Conservation (phyloP, 2,113 vertebrate genomes). For the Bubo bubo region DNA sequence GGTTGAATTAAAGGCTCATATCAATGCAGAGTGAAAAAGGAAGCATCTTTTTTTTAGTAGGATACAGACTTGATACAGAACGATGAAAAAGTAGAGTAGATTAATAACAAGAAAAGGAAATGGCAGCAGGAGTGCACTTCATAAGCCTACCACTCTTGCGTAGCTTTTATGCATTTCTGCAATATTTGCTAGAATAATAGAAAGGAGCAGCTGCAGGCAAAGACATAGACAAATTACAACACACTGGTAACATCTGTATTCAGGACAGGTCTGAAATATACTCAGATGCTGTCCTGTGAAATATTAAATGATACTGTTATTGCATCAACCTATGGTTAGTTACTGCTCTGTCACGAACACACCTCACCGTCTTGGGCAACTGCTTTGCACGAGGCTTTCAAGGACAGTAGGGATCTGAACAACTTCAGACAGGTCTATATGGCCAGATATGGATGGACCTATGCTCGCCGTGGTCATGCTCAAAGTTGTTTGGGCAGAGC, state of each 20-base stretch:
- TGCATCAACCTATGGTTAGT: not conserved
- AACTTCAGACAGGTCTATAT: not conserved
- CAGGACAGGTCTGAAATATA: not conserved
- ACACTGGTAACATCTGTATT: not conserved
- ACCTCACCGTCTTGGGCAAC: not conserved
- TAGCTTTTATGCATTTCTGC: conserved; percentile 6
- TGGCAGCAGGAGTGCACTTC: not conserved
- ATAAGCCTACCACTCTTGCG: not conserved
- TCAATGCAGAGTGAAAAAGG: not conserved
- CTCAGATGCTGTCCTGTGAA: not conserved
- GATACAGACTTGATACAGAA: not conserved
- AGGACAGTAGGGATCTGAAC: not conserved
- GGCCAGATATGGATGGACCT: not conserved
- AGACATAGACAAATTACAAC: not conserved
- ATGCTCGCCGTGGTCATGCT: not conserved
- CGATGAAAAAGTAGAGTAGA: not conserved
- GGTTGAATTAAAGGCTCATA: not conserved
- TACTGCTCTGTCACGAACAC: not conserved
- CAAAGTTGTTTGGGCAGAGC: not conserved
- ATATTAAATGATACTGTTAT: not conserved
- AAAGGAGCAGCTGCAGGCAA: conserved; percentile 9
- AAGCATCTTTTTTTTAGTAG: not conserved
- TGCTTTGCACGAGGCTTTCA: not conserved
- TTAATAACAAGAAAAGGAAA: conserved; percentile 38
- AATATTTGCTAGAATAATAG: conserved; percentile 16